These are phyloP conservation scores for Drosophila pegasa DNA, from an alignment of 2,888 invertebrate genomes.

Conservation along the genomic window DNA sequence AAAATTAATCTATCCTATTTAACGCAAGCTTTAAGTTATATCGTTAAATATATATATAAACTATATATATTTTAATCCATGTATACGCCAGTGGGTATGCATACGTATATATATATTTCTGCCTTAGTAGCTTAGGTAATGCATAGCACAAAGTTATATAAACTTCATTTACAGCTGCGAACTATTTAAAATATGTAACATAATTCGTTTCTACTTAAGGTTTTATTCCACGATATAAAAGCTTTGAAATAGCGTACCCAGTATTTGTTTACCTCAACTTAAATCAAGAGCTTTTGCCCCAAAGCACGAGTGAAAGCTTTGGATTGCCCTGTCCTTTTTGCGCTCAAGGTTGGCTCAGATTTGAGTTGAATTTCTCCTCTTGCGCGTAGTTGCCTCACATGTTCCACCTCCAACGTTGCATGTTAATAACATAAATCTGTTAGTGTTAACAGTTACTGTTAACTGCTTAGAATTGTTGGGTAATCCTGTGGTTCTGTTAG, in stretches of 20 bases:
- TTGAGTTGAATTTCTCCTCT: constrained; percentile 28
- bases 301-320: constrained; percentile 21
- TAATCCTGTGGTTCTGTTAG: constrained; percentile 33
- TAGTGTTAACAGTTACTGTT: constrained; percentile 5
- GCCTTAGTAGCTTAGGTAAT: constrained; percentile 38
- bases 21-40: constrained; percentile 59
- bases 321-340: constrained; percentile 26
- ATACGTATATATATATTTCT: constrained; percentile 18
- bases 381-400: constrained; percentile 1
- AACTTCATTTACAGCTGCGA: constrained; percentile 38
- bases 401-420: constrained; percentile 32
- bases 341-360: constrained; percentile 37
- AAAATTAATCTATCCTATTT: constrained; percentile 49
- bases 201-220: constrained; percentile 20
- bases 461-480: constrained; percentile 29
- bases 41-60: constrained; percentile 7
- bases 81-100: constrained; percentile 36
- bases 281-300: background rate
- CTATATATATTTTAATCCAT: constrained; percentile 23
- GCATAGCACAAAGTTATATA: constrained; percentile 46
- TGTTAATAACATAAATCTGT: constrained; percentile 9
- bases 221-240: constrained; percentile 23
- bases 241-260: constrained; percentile 17
- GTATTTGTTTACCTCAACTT: constrained; percentile 7
- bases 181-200: constrained; percentile 38